These are phyloP conservation scores for Drosophila repleta DNA, from an alignment of 1,140 invertebrate species.

Conservation along the genomic window DNA sequence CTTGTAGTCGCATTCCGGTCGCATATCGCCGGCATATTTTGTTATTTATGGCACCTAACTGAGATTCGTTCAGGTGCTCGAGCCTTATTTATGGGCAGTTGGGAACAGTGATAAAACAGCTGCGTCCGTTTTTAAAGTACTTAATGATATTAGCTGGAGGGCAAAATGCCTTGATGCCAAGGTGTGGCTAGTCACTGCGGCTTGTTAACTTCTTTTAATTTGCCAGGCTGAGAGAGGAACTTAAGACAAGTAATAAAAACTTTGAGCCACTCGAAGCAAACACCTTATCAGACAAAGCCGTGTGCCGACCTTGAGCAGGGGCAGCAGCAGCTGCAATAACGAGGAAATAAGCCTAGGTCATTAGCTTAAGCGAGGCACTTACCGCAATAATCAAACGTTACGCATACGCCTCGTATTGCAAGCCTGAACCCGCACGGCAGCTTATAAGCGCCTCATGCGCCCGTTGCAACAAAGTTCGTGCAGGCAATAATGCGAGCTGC, in stretches of 20 bases:
- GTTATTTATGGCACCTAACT: slow-evolving; percentile 76
- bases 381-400: slow-evolving; percentile 8
- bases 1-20: slow-evolving; percentile 4
- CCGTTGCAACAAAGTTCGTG: background rate
- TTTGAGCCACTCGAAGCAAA: slow-evolving; percentile 50
- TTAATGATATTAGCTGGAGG: background rate
- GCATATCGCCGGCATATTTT: slow-evolving; percentile 42
- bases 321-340: slow-evolving; percentile 11
- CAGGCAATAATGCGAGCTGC: slow-evolving; percentile 19
- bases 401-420: slow-evolving; percentile 18
- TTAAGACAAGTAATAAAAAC: slow-evolving; percentile 1
- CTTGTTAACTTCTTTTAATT: slow-evolving; percentile 73
- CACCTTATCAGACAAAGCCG: background rate
- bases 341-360: background rate
- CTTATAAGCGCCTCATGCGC: slow-evolving; percentile 4
- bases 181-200: background rate
- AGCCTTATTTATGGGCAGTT: slow-evolving; percentile 41
- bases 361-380: no score
- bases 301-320: no score
- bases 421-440: background rate
- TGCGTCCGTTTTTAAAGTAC: background rate
- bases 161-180: slow-evolving; percentile 18
- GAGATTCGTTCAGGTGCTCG: slow-evolving; percentile 55
- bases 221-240: slow-evolving; percentile 14
- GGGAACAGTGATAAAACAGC: slow-evolving; percentile 21